phyloP scores from a whole-genome alignment of 2,113 vertebrate species.

The Nipponia nippon region DNA sequence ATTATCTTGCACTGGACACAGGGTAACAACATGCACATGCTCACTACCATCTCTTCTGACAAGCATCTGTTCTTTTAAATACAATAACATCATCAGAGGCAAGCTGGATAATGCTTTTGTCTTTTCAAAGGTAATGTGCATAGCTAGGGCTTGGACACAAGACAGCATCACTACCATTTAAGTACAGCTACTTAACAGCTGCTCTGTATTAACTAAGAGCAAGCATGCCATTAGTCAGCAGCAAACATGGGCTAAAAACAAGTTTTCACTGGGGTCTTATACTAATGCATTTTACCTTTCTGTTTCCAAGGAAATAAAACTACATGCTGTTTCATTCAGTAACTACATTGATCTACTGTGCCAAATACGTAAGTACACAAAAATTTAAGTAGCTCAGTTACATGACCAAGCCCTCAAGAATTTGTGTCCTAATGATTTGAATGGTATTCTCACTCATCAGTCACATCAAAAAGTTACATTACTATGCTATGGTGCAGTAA shows the following conservation, averaged over 20 bases:
- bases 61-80: neutral
- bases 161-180: neutral
- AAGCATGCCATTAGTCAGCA: neutral
- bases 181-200: neutral
- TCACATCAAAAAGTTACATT: neutral
- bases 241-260: neutral
- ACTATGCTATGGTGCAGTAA: fast-evolving
- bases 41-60: neutral
- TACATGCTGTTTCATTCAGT: neutral
- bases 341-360: neutral
- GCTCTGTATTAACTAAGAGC: neutral
- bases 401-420: neutral
- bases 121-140: neutral
- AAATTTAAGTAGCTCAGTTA: neutral
- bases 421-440: neutral
- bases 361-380: neutral
- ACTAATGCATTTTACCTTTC: neutral
- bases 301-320: neutral
- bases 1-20: neutral
- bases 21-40: neutral
- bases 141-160: neutral
- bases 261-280: neutral
- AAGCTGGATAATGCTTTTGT: neutral
- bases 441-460: neutral
- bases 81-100: neutral